Base-by-base conservation (phyloP, 2,113 vertebrate species). In the Eonycteris spelaea region DNA sequence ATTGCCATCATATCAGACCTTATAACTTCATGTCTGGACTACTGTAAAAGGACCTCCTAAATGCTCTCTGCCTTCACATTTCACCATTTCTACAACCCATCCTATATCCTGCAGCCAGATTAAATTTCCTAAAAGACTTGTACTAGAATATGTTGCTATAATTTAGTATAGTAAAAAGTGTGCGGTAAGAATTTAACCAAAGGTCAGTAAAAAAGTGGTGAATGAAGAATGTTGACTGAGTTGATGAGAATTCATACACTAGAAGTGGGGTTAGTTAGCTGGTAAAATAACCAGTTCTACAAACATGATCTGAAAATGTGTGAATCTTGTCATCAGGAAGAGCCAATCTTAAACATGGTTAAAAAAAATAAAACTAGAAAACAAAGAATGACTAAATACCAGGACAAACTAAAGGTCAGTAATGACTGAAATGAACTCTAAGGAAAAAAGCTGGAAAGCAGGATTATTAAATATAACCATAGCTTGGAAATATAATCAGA, bases 151-250 rank as follows among this genome's bases (percentile, higher is more conserved):
- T 57, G 28, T 18, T 84, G 48, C 15, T 35, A 68, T 38, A 83
- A 26, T 95, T 78, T 97, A 51, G 71, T 51, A 55, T 6, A 77
- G 19, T 70, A 70, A 77, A 45, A 48, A 43, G 13, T 87, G 3
- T 82, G 38, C 30, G 7, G 70, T 95, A 45, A 67, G 45, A 82
- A 71, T 94, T 77, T 90, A 82, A 86, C 40, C n/a, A 68, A 97
- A 71, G 11, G 33, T 70, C n/a, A 83, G 55, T 73, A 45, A 82
- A 85, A 90, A 79, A 53, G 67, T 30, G 10, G 38, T 75, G 21
- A 51, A 51, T 65, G 14, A 96, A 92, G 16, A 61, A 24, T 86
- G 18, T 35, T 59, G 35, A 92, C 19, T 22, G 24, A 88, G 12
- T 30, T 82, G 53, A 90, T 13, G 5, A 74, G 61, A 78, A 74